Evolutionary conservation across 2,888 invertebrate species (phyloP), one percentile per base, ranked within the genome.

Genomic region (Himalopsyche anomala): DNA sequence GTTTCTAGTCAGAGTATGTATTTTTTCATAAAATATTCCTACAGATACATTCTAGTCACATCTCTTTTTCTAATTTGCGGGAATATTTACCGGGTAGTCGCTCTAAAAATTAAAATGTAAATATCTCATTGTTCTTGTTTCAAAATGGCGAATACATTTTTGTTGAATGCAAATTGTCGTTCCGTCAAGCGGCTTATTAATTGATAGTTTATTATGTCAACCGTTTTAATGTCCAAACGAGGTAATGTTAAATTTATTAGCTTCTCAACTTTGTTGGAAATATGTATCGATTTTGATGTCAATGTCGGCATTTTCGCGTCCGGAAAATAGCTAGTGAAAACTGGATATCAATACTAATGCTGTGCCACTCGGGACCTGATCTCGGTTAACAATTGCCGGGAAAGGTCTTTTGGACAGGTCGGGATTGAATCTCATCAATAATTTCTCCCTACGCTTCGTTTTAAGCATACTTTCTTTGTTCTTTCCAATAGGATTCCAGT

Each of bases 1-100:
- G 94, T 95, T 93, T 95, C 95, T 94, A 95, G 95, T 94, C 95
- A 95, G 95, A 95, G 96, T 96, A 95, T 94, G 95, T 95, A 93
- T 92, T 90, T 90, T 91, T 91, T 91, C 90, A 90, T 90, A 91
- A 90, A 90, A 90, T 90, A 89, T 89, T 89, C 36, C 45, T 56
- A 90, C 88, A 88, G 89, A 90, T 89, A 89, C 89, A 90, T 90
- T 90, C 89, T 89, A 90, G 88, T 88, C 88, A 87, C 90, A 90
- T 80, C 69, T 83, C 40, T 54, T 36, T 45, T 51, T 90, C 89
- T 90, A 90, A 90, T 90, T 90, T 91, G 90, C 90, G 90, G 90
- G 89, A 90, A 90, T 89, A 89, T 90, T 89, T 90, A 90, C 90
- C 90, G 90, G 89, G 90, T 90, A 90, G 90, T 90, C 89, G 89